Evolutionary conservation across 2,113 vertebrate genomes (phyloP), one percentile per base, ranked within the genome.

Genomic region (Rostratula benghalensis): DNA sequence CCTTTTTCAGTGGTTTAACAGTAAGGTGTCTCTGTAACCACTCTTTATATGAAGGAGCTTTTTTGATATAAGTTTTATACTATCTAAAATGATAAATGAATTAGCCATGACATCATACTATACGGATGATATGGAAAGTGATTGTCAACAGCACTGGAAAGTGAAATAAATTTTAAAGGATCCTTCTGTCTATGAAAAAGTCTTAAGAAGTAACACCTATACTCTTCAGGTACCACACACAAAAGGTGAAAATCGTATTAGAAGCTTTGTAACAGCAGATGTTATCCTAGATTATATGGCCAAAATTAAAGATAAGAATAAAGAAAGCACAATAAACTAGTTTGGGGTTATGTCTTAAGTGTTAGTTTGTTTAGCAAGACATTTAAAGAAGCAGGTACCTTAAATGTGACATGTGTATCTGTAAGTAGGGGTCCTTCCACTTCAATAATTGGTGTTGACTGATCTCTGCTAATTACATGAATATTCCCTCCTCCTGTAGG

Each of bases 401-500:
- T 99, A 96, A 99, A 99, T 41, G 98, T 98, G 71, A 99, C 99
- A 28, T 99, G 99, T 73, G 99, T 99, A 95, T 99, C 99, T 86
- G 99, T 99, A 70, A 99, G 99, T 74, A 99, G 98, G 11, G 99
- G 99, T 68, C 99, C 99, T 97, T 99, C 99, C 71, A 99, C 99
- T 97, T 99, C 99, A 45, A 99, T 99, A 92, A 99, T 99, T 64
- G 99, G 99, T 20, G 99, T 99, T 53, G 99, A 99, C 96, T 99
- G 99, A 98, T 99, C 99, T 96, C 98, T 98, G 91, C 99, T 99
- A 97, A 99, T 99, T 90, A 99, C 98, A 81, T 99, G 99, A 97
- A 99, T 99, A 83, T 99, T 98, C 57, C 98, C 98, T 78, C 98
- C 99, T 54, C 98, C 96, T 23, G 98, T 91, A 89, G 98, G 96